These are phyloP conservation scores for Spilogale gracilis DNA, from an alignment of 2,113 vertebrate species.

Conservation along the genomic window DNA sequence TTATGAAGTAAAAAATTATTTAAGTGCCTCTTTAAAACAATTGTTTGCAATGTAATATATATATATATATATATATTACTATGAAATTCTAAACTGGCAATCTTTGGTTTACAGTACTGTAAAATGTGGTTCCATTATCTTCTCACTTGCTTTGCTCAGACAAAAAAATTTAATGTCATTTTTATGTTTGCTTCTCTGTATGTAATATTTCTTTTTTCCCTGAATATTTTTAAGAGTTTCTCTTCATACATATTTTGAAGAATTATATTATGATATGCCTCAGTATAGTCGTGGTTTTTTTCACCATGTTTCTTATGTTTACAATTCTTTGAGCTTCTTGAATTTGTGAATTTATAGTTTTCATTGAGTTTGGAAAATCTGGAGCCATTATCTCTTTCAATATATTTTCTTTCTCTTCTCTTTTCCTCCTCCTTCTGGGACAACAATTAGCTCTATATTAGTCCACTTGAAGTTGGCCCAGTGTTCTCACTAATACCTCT, in stretches of 20 bases:
- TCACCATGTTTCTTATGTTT: background rate
- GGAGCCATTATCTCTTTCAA: background rate
- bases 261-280: background rate
- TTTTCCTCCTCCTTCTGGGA: background rate
- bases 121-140: background rate
- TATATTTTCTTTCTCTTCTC: background rate
- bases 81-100: background rate
- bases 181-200: background rate
- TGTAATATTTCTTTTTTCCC: background rate
- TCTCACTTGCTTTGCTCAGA: background rate
- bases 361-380: background rate
- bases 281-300: background rate
- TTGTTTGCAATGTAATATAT: background rate
- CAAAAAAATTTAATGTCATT: background rate
- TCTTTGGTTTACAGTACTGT: background rate
- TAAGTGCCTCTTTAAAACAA: background rate
- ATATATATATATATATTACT: background rate
- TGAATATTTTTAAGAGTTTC: background rate
- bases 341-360: background rate
- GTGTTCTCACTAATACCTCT: background rate
- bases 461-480: background rate
- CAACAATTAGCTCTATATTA: background rate
- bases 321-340: background rate
- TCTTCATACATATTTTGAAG: background rate
- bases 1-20: background rate